phyloP scores from a whole-genome alignment of 2,797 vertebrate genomes.

The Gambusia yucatana region DNA sequence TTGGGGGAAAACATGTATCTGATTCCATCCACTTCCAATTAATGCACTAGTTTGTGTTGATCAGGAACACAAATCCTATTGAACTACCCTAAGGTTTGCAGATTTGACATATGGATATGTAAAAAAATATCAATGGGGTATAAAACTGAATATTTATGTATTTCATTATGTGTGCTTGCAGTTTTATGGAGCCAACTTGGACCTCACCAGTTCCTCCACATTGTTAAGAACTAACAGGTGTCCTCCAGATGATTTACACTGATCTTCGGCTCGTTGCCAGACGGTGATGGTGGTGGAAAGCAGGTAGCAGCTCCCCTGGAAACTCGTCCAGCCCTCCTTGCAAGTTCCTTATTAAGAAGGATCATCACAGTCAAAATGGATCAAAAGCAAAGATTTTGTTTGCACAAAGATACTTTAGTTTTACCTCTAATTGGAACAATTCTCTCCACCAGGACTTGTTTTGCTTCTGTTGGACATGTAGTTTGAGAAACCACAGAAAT shows the following conservation, averaged over 20 bases:
- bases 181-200: background rate
- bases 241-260: constrained; percentile 43
- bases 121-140: background rate
- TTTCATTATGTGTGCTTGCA: background rate
- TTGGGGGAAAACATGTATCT: background rate
- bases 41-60: background rate
- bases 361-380: background rate
- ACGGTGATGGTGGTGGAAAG: constrained; percentile 21
- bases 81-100: background rate
- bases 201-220: constrained; percentile 71
- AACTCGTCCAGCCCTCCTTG: constrained; percentile 64
- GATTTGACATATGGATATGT: background rate
- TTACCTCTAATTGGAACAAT: constrained; percentile 56
- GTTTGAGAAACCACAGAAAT: background rate
- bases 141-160: background rate
- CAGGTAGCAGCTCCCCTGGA: constrained; percentile 71
- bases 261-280: constrained; percentile 69
- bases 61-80: background rate
- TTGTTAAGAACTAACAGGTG: constrained; percentile 74
- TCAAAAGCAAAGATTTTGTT: background rate
- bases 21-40: background rate
- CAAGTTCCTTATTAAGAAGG: constrained; percentile 62
- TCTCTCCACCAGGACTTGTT: background rate
- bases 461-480: background rate
- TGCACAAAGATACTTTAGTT: background rate